Evolutionary conservation across 2,797 vertebrate species (phyloP), one percentile per base, ranked within the genome.

Genomic region (Apogon talboti): DNA sequence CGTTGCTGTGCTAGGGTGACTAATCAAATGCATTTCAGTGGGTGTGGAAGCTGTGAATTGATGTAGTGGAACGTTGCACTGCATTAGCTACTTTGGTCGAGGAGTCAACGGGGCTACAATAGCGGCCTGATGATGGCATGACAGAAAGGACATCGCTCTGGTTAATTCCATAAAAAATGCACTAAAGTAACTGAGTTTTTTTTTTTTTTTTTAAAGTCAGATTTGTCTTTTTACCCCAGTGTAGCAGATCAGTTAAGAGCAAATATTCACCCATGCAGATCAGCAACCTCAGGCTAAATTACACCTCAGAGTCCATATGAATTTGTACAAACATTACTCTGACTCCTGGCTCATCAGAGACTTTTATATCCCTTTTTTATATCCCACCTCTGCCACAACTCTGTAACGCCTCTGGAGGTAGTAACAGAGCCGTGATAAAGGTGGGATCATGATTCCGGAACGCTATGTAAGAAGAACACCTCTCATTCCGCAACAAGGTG

Each of bases 1-100:
- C 1, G 61, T 82, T 83, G 88, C 87, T 70, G 61, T 79, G 84
- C 76, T 53, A 76, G 71, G 75, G 77, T 83, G 90, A 91, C 90
- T 91, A 88, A 92, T 93, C 87, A 89, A 87, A 88, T 81, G 77
- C 83, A 80, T 90, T 89, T 89, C 76, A 61, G 78, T 79, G 74
- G 85, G 59, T 81, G 85, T 80, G 76, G 82, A 87, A 75, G 72
- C 79, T 81, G 78, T 60, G 77, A 83, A 74, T 72, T 79, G 82
- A 85, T 85, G 78, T 57, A 65, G 76, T 71, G 70, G 74, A 87
- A 81, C 56, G 43, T 73, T 83, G 76, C 74, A 65, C 81, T 73
- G 75, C 83, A 76, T 81, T 84, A 78, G 57, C 49, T 61, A 41
- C 68, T 82, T 63, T 62, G 78, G 72, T 61, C 7, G 50, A 67